Percentiles rank a stretch among this genome's conserved stretches.
These are phyloP conservation scores for Pristiophorus japonicus DNA, from an alignment of 2,113 vertebrate species.

Conservation along the genomic window DNA sequence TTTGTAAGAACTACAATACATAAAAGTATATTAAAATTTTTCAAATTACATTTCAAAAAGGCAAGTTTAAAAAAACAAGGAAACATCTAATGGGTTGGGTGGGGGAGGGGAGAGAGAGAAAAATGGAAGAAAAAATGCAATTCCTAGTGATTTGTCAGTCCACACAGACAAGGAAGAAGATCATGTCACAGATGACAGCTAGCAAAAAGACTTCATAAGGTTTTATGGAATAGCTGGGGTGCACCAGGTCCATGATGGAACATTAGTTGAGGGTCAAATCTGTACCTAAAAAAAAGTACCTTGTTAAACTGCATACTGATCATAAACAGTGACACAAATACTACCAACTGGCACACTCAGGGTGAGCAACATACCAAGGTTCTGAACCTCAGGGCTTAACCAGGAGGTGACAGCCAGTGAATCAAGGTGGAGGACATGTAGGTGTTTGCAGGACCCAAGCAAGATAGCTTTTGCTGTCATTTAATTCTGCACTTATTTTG, in stretches of 20 bases:
- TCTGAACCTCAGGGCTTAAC: no score
- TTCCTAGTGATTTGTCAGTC: neutral
- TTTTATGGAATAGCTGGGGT: conserved; percentile 53
- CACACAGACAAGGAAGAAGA: neutral
- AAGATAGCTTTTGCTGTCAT: no score
- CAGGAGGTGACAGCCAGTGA: no score
- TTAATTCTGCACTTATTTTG: neutral
- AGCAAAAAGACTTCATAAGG: conserved; percentile 38
- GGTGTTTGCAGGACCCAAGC: no score
- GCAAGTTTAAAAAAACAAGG: neutral
- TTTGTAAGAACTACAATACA: neutral
- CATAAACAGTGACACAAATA: neutral
- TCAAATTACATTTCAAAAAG: neutral
- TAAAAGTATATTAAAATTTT: neutral
- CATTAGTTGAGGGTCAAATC: conserved; percentile 68
- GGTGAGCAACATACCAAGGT: neutral
- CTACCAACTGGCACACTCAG: neutral
- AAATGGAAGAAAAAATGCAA: neutral
- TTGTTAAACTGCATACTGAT: neutral
- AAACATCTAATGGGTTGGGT: no score
- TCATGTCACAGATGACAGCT: neutral
- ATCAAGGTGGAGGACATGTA: no score
- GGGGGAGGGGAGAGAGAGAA: no score
- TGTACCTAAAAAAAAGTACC: conserved; percentile 50
- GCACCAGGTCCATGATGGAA: conserved; percentile 53